Conservation (phyloP, 2,888 invertebrate species). For the Achlya flavicornis region DNA sequence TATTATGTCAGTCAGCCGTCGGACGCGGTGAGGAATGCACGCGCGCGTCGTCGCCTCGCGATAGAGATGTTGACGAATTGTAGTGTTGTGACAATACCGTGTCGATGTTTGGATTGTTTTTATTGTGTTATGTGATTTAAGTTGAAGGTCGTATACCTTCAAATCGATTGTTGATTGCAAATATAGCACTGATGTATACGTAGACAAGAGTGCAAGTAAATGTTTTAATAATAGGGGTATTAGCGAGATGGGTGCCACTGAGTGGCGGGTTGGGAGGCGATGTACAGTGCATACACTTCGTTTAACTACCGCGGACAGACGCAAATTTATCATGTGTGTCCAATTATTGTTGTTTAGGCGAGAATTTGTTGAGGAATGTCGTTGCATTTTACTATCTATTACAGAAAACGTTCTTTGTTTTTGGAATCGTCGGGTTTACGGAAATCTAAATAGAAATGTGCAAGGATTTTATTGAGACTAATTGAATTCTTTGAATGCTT, state of each 20-base stretch:
- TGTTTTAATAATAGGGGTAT: conserved; percentile 68
- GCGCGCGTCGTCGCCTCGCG: conserved; percentile 31
- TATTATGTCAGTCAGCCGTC: conserved; percentile 63
- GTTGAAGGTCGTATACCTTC: conserved; percentile 1
- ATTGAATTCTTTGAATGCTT: no score
- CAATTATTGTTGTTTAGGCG: background rate
- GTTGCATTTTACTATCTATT: background rate
- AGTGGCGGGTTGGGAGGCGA: conserved; percentile 22
- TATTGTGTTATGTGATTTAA: conserved; percentile 2
- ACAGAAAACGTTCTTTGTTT: background rate
- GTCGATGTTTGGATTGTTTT: conserved; percentile 9
- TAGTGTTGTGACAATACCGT: conserved; percentile 58
- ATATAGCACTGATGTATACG: background rate
- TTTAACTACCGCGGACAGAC: conserved; percentile 52
- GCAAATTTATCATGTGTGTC: conserved; percentile 36
- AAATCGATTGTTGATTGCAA: background rate
- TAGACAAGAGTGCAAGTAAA: conserved; percentile 41
- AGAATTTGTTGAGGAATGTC: background rate
- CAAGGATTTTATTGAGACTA: background rate
- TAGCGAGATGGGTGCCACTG: conserved; percentile 44
- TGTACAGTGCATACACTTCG: conserved; percentile 4
- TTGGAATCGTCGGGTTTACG: background rate
- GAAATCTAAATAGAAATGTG: background rate
- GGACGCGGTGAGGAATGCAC: conserved; percentile 47
- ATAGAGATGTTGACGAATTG: conserved; percentile 17